These are phyloP conservation scores for Ladona fulva DNA, from an alignment of 1,140 invertebrate genomes.

Conservation along the genomic window DNA sequence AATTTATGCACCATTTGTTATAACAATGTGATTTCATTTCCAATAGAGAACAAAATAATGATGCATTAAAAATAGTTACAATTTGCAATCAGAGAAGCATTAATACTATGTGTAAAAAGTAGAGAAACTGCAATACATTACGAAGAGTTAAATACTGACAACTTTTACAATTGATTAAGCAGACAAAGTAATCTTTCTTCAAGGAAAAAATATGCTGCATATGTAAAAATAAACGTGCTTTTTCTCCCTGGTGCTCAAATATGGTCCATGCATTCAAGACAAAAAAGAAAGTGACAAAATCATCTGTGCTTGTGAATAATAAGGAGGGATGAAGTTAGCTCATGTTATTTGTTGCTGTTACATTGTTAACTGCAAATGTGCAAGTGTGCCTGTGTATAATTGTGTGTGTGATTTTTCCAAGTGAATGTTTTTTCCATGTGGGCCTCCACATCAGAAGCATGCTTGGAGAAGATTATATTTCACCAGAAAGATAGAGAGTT, in stretches of 20 bases:
- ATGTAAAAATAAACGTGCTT: constrained; percentile 9
- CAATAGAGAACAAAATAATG: not conserved
- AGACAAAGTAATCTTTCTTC: constrained; percentile 6
- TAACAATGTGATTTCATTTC: not conserved
- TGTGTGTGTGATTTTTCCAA: not conserved
- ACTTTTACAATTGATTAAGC: not conserved
- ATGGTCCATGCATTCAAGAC: not conserved
- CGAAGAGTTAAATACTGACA: not conserved
- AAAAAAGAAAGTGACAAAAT: constrained; percentile 1
- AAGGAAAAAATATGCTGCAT: not conserved
- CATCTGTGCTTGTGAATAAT: not conserved
- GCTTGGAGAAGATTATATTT: constrained; percentile 3
- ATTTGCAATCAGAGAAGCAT: not conserved
- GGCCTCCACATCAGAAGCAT: not conserved
- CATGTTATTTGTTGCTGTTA: constrained; percentile 10
- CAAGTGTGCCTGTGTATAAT: constrained; percentile 5
- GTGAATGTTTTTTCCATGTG: not conserved
- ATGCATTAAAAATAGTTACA: not conserved
- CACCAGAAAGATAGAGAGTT: constrained; percentile 5
- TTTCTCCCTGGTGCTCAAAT: constrained; percentile 8
- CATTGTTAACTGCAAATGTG: constrained; percentile 9
- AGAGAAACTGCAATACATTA: not conserved
- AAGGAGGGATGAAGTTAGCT: not conserved
- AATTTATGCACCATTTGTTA: not conserved
- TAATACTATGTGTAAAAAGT: not conserved